A percentile compares a stretch with the other conserved stretches of the same genome.
These are phyloP conservation scores for Arge pagana DNA, from an alignment of 2,888 invertebrate genomes.

Conservation along the genomic window DNA sequence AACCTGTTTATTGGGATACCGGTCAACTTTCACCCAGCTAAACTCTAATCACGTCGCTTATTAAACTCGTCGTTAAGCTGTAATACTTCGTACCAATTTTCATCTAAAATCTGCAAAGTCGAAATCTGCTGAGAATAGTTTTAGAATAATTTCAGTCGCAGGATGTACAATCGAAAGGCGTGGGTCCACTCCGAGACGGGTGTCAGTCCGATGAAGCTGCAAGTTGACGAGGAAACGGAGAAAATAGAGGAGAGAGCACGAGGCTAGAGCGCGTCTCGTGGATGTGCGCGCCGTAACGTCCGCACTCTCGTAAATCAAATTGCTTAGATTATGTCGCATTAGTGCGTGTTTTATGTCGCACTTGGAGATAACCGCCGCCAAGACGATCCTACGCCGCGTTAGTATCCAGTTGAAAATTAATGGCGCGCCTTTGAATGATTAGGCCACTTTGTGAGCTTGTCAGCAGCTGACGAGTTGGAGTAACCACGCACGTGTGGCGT, in stretches of 20 bases:
- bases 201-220: too few species aligned
- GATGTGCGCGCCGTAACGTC: background rate
- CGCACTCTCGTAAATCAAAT: conserved; percentile 49
- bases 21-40: conserved; percentile 32
- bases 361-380: conserved; percentile 34
- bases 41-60: conserved; percentile 36
- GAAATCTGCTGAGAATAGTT: too few species aligned
- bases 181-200: too few species aligned
- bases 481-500: too few species aligned
- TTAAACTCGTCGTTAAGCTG: too few species aligned
- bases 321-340: conserved; percentile 53
- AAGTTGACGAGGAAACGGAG: too few species aligned
- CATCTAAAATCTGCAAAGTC: too few species aligned
- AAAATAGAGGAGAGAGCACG: too few species aligned
- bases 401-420: conserved; percentile 9
- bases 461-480: background rate
- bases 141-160: too few species aligned
- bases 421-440: conserved; percentile 12
- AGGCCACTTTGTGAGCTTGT: conserved; percentile 10
- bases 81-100: too few species aligned
- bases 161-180: too few species aligned
- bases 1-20: conserved; percentile 50
- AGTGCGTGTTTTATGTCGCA: conserved; percentile 51
- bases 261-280: background rate
- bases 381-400: background rate